These are phyloP conservation scores for Scaptomyza montana DNA, from an alignment of 1,140 invertebrate genomes.

Conservation along the genomic window DNA sequence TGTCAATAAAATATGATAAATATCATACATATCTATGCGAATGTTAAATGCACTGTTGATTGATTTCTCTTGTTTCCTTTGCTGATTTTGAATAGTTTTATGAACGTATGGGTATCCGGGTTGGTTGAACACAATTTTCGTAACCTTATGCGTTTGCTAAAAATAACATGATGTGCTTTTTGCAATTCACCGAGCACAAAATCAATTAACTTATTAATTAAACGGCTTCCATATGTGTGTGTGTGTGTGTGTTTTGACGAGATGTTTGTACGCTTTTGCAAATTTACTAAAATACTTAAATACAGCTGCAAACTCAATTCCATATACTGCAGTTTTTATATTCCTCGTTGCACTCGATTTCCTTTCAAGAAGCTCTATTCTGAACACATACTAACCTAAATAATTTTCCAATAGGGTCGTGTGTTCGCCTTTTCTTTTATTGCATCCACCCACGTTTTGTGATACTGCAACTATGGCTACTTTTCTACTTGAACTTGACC, in stretches of 20 bases:
- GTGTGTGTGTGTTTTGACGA: neutral
- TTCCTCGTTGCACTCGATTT: neutral
- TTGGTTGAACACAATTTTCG: neutral
- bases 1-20: too few species aligned
- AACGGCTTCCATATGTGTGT: conserved; percentile 1
- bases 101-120: too few species aligned
- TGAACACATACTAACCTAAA: conserved; percentile 64
- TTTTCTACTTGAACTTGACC: conserved; percentile 70
- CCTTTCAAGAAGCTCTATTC: conserved; percentile 16
- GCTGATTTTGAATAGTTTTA: neutral
- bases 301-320: conserved; percentile 20
- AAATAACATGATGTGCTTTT: conserved; percentile 21
- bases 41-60: too few species aligned
- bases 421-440: conserved; percentile 44
- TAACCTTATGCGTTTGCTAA: neutral
- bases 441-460: conserved; percentile 22
- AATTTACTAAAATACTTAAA: conserved; percentile 47
- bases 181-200: conserved; percentile 24
- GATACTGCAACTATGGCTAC: conserved; percentile 50
- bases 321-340: conserved; percentile 23
- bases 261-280: neutral
- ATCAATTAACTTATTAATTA: conserved; percentile 72
- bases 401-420: conserved; percentile 61
- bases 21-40: too few species aligned
- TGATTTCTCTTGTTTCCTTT: too few species aligned